phyloP scores from a whole-genome alignment of 2,113 vertebrate species.

The Sylvia atricapilla region DNA sequence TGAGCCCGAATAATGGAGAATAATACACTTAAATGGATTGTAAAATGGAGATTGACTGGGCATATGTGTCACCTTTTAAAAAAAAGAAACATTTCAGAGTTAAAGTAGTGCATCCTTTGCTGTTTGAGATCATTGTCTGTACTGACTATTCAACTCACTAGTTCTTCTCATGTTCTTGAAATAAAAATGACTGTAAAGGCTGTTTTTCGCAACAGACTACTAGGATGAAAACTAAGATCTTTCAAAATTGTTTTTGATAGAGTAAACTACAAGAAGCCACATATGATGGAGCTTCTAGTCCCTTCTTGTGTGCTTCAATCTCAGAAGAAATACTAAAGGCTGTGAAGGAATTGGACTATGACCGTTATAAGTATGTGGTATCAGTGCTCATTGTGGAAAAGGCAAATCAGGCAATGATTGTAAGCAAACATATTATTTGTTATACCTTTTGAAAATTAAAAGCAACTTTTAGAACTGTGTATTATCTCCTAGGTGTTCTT shows the following conservation, averaged over 20 bases:
- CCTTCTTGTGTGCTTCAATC: slow-evolving; percentile 63
- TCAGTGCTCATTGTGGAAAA: slow-evolving; percentile 75
- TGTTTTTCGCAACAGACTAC: neutral
- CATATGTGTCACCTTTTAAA: neutral
- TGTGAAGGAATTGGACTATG: slow-evolving; percentile 68
- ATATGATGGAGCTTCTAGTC: slow-evolving; percentile 51
- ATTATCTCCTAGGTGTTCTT: neutral
- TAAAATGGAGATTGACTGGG: neutral
- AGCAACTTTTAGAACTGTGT: neutral
- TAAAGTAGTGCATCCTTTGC: neutral
- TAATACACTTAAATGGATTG: neutral
- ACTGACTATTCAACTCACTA: neutral
- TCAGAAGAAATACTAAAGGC: slow-evolving; percentile 68
- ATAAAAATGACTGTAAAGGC: neutral
- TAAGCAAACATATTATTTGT: slow-evolving; percentile 50
- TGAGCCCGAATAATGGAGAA: neutral
- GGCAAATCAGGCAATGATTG: slow-evolving; percentile 72
- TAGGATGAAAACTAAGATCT: neutral
- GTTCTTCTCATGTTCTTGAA: neutral
- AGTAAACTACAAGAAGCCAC: slow-evolving; percentile 59
- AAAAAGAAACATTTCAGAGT: neutral
- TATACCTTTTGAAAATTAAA: neutral
- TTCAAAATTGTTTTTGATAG: slow-evolving; percentile 61
- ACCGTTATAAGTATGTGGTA: slow-evolving; percentile 74
- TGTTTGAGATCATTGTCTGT: neutral